Percentiles rank a stretch among this genome's conserved stretches.
Evolutionary conservation across 2,797 vertebrate genomes (phyloP).

Genomic region (Lagocephalus sceleratus): DNA sequence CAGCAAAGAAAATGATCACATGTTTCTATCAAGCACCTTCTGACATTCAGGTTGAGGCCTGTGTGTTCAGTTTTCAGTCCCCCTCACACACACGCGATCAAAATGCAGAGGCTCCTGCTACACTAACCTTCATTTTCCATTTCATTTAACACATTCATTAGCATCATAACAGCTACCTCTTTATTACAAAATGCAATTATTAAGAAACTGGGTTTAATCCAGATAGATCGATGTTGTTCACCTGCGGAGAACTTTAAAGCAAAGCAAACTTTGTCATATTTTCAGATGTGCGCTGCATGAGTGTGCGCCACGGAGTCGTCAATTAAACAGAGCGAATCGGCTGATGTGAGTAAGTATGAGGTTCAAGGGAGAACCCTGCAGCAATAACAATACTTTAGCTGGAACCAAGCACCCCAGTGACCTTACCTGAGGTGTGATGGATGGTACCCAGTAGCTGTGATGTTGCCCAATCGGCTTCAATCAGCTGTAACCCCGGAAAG

Average conservation of each 20-base stretch:
- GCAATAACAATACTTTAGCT: slow-evolving; percentile 3
- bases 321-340: not conserved
- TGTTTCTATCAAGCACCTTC: not conserved
- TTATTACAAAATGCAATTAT: slow-evolving; percentile 74
- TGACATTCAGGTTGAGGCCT: not conserved
- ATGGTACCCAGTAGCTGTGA: slow-evolving; percentile 12
- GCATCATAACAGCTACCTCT: slow-evolving; percentile 72
- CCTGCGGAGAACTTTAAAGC: not conserved
- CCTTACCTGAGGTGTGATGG: slow-evolving; percentile 9
- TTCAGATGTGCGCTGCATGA: slow-evolving; percentile 2
- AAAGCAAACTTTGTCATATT: slow-evolving; percentile 8
- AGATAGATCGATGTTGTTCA: slow-evolving; percentile 65
- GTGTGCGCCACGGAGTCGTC: not conserved
- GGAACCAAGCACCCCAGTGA: not conserved
- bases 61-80: too few species aligned
- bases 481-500: slow-evolving; percentile 15
- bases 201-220: slow-evolving; percentile 55
- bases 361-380: not conserved
- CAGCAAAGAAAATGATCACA: not conserved
- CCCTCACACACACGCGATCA: not conserved
- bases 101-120: slow-evolving; percentile 43
- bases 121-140: slow-evolving; percentile 75
- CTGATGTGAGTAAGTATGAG: not conserved
- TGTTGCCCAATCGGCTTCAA: slow-evolving; percentile 2
- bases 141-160: slow-evolving; percentile 73